Evolutionary conservation across 2,888 invertebrate species (phyloP), one percentile per base, ranked within the genome.

Genomic region (Thalpophila matura): DNA sequence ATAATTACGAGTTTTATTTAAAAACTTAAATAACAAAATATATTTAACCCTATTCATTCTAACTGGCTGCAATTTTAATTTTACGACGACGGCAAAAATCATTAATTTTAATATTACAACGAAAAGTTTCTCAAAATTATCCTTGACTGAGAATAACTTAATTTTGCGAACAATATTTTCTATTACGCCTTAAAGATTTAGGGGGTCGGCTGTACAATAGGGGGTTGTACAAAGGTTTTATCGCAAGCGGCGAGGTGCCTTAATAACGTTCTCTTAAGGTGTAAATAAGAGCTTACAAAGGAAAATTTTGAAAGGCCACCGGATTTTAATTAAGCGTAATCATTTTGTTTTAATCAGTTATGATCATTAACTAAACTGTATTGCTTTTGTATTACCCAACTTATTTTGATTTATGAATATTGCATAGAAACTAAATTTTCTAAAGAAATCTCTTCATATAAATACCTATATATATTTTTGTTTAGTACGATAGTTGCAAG

Each of bases 91-190:
- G 26, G 0, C 53, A 47, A 72, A 67, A 62, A 47, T 51, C 56
- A 75, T 69, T 66, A 75, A 77, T 77, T 79, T 75, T 64, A 64
- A 78, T 65, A 69, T 24, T 18, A 54, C 60, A 50, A 40, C 68
- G 43, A 59, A 78, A 77, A 70, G 31, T 76, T 78, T 71, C 46
- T 40, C 26, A 37, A 75, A 67, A 70, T 78, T 73, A 72, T 67
- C 63, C 29, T 51, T 57, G 33, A 73, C 60, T 61, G 55, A 63
- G 53, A 76, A 78, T 60, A 71, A 74, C 74, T 79, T 80, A 71
- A 82, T 81, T 83, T 83, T 55, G 69, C 55, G 54, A 67, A 80
- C 73, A 81, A 82, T 76, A 80, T 83, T 81, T 79, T 79, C 77
- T 77, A 81, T 84, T 81, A 81, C 76, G 73, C 71, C 56, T 68